Conservation (phyloP, 2,113 vertebrate genomes). For the Hyperopisus bebe region DNA sequence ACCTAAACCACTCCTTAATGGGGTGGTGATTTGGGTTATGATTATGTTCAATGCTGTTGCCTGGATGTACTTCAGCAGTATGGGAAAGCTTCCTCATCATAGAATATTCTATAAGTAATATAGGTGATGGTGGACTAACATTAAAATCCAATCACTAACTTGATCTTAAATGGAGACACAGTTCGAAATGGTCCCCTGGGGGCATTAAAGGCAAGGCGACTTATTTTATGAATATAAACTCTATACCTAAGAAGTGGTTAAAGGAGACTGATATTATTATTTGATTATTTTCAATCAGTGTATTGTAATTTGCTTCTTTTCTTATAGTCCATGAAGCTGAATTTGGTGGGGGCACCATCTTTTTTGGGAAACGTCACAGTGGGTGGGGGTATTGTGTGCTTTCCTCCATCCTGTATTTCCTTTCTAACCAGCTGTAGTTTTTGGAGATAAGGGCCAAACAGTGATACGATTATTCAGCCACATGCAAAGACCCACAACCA, state of each 20-base stretch:
- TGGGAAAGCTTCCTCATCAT: not conserved
- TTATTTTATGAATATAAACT: not conserved
- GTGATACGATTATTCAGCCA: not conserved
- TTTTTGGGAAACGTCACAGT: not conserved
- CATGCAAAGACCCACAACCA: not conserved
- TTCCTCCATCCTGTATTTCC: not conserved
- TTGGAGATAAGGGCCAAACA: not conserved
- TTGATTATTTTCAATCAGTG: not conserved
- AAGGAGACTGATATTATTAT: not conserved
- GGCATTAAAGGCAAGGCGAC: not conserved
- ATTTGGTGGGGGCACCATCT: not conserved
- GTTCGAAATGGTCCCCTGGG: not conserved
- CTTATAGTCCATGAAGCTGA: not conserved
- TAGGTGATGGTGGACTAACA: not conserved
- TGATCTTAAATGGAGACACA: not conserved
- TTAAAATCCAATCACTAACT: not conserved
- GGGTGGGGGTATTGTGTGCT: not conserved
- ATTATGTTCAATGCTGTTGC: not conserved
- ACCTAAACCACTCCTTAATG: not conserved
- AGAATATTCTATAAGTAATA: not conserved
- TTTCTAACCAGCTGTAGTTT: not conserved
- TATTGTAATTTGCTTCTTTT: not conserved
- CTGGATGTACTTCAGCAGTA: not conserved
- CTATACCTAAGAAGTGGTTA: not conserved
- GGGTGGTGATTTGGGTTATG: not conserved